Evolutionary conservation across 2,888 invertebrate species (phyloP).

Genomic region (Muschampia plurimacula): DNA sequence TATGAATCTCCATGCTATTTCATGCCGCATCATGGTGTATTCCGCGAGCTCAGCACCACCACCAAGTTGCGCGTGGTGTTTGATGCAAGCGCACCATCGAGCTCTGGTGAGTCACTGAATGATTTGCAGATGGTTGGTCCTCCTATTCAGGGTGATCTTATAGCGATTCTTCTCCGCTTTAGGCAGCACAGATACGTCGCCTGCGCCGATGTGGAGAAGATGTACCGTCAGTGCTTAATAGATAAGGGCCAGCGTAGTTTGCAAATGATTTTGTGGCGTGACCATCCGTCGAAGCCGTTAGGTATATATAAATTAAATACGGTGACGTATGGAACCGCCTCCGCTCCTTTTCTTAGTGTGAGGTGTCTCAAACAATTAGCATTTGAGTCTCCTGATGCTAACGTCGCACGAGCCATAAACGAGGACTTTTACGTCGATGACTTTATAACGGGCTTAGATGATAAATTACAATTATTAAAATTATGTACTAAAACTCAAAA

Average conservation of each 20-base stretch:
- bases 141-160: conserved; percentile 46
- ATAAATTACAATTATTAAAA: conserved; percentile 11
- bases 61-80: conserved; percentile 41
- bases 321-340: conserved; percentile 46
- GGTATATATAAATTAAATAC: conserved; percentile 42
- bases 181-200: conserved; percentile 43
- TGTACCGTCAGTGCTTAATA: conserved; percentile 46
- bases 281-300: conserved; percentile 40
- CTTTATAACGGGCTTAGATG: conserved; percentile 44
- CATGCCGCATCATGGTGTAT: conserved; percentile 44
- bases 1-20: conserved; percentile 38
- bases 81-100: conserved; percentile 40
- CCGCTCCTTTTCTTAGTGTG: conserved; percentile 49
- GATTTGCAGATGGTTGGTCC: conserved; percentile 45
- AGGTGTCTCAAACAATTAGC: conserved; percentile 51
- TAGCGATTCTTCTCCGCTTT: conserved; percentile 47
- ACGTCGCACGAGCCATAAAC: conserved; percentile 45
- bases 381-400: conserved; percentile 47
- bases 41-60: conserved; percentile 38
- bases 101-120: conserved; percentile 43
- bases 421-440: conserved; percentile 48
- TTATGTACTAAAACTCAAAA: conserved; percentile 10
- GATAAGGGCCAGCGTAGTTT: conserved; percentile 31
- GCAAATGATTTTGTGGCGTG: conserved; percentile 42
- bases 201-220: conserved; percentile 48